Evolutionary conservation across 2,797 vertebrate species (phyloP), one percentile per base, ranked within the genome.

Genomic region (Pterois miles): DNA sequence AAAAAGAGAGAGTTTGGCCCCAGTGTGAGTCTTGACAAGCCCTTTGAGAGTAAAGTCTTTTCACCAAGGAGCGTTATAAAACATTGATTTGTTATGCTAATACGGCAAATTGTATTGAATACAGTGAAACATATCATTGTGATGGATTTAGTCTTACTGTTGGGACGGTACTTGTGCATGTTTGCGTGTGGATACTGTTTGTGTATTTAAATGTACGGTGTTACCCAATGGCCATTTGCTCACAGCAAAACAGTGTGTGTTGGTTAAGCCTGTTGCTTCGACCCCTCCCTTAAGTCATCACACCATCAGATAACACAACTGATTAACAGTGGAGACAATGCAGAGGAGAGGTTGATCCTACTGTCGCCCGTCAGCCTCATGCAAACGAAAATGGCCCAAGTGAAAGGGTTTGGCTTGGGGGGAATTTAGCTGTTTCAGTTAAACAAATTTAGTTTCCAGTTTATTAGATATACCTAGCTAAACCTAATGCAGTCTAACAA

Each of bases 231-330:
- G 71, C 75, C 74, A 81, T 80, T 69, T 88, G 46, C 80, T 78
- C 4, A 10, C 74, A 78, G 80, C 73, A 81, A 92, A 91, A 90
- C 76, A 86, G 65, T 71, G 29, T 54, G 22, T 77, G 82, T 65
- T 81, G 71, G 76, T 83, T 75, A 46, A 77, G 65, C 64, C 67
- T 29, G 52, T 38, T 57, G 71, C 82, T 73, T 43, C 34, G 2
- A 65, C 64, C 68, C 65, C 75, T 85, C 86, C 81, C 80, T 72
- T 71, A 69, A 80, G 74, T 83, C 84, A 83, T 83, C 76, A 84
- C 63, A 82, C 60, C 78, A 69, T 88, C 75, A 88, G 82, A 92
- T 87, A 89, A 86, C 76, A 74, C 23, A 77, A 74, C 70, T 80
- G 68, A 85, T 83, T 65, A 86, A 74, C 81, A 78, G 81, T 56